phyloP scores from a whole-genome alignment of 2,113 vertebrate genomes.

The Coryphaenoides rupestris region DNA sequence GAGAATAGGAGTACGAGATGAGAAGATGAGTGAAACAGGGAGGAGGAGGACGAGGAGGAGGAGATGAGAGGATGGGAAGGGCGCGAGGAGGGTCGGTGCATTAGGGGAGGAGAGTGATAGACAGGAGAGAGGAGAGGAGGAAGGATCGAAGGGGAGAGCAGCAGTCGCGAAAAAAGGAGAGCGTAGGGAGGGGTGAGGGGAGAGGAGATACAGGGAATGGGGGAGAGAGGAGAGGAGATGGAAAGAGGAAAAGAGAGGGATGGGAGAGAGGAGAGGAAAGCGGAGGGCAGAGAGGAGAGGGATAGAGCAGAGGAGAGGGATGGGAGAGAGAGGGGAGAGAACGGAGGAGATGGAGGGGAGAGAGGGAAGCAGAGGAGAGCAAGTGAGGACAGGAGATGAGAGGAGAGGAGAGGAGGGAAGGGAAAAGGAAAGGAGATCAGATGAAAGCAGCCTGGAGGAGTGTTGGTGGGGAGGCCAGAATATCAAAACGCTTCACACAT shows the following conservation, averaged over 20 bases:
- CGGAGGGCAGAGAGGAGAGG: no score
- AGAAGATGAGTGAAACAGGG: conserved; percentile 18
- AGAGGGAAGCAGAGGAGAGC: neutral
- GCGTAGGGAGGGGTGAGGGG: neutral
- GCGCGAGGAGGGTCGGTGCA: neutral
- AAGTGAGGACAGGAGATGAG: neutral
- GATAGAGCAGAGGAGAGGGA: neutral
- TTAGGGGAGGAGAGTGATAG: neutral
- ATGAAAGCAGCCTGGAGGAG: conserved; percentile 13
- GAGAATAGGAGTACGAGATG: neutral
- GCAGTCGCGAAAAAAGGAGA: no score
- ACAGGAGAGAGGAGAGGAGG: neutral
- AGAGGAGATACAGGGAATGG: conserved; percentile 2
- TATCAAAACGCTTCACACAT: no score
- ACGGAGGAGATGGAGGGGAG: neutral
- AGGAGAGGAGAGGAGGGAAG: neutral
- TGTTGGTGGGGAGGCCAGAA: neutral
- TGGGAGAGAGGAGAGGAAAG: neutral
- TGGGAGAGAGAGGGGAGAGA: neutral
- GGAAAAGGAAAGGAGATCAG: neutral
- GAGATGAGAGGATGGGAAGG: neutral
- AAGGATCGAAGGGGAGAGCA: neutral
- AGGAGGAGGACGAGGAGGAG: conserved; percentile 3
- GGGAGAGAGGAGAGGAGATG: neutral
- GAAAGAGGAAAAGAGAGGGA: neutral